These are phyloP conservation scores for Koerneria pararmatus DNA, from an alignment of 2,888 invertebrate species.

Conservation along the genomic window DNA sequence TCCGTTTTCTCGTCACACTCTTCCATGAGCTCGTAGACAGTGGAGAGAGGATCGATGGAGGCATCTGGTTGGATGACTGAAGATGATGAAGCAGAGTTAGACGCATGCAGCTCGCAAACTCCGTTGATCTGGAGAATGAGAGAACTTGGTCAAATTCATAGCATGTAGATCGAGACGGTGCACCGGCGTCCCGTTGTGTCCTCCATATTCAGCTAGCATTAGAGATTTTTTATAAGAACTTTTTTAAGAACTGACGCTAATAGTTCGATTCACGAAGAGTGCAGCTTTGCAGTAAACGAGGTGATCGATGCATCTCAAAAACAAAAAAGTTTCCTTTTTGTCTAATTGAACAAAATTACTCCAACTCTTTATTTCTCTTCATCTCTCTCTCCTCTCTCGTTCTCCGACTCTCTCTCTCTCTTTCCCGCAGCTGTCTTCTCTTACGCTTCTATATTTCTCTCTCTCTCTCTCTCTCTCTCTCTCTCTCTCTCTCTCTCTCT, in stretches of 20 bases:
- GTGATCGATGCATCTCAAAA: conserved; percentile 38
- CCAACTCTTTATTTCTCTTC: no score
- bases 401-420: no score
- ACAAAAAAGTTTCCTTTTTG: background rate
- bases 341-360: background rate
- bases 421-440: no score
- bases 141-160: background rate
- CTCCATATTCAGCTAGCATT: no score
- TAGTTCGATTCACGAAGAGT: conserved; percentile 31
- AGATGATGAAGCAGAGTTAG: conserved; percentile 11
- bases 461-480: no score
- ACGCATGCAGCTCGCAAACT: conserved; percentile 18
- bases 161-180: no score
- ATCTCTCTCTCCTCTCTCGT: no score
- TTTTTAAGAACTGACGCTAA: conserved; percentile 25
- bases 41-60: conserved; percentile 30
- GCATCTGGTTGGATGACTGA: conserved; percentile 34
- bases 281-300: conserved; percentile 39
- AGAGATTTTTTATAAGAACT: background rate
- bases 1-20: conserved; percentile 19
- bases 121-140: conserved; percentile 19
- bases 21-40: conserved; percentile 22
- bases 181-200: no score
- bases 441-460: no score
- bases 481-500: no score